Evolutionary conservation across 2,888 invertebrate genomes (phyloP), one percentile per base, ranked within the genome.

Genomic region (Pheosia tremula): DNA sequence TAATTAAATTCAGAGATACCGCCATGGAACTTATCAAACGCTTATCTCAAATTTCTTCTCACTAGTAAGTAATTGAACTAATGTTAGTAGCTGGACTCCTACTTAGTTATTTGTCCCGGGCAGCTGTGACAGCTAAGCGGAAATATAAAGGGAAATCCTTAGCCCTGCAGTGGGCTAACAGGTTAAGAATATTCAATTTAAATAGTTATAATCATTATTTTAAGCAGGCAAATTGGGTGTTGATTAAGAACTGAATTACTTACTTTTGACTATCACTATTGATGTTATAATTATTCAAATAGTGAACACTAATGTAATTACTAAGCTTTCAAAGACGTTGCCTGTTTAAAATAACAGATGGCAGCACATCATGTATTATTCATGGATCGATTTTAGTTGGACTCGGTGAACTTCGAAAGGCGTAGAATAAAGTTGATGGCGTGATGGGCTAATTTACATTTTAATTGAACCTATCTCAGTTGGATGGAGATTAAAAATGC

Each of bases 341-440:
- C 79, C 87, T 82, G 83, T 80, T 87, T 87, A 85, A 88, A 86
- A 88, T 88, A 85, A 86, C 85, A 88, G 85, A 88, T 89, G 89
- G 85, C 86, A 82, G 80, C 64, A 75, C 71, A 2, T 0, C 24
- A 89, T 90, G 87, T 85, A 83, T 90, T 86, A 90, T 90, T 90
- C 90, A 90, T 85, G 72, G 82, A 69, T 74, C 66, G 79, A 78
- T 80, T 78, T 80, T 79, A 79, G 83, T 88, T 85, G 80, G 74
- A 80, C 79, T 75, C 80, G 83, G 84, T 85, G 85, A 85, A 87
- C 77, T 86, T 84, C 77, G 77, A 71, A 79, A 83, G 79, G 80
- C 77, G 79, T 69, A 68, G 77, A 69, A 66, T 71, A 74, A 80
- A 82, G 78, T 80, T 79, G 77, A 79, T 76, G 80, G 72, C 72